Evolutionary conservation across 2,113 vertebrate genomes (phyloP).

Genomic region (Echinops telfairi): DNA sequence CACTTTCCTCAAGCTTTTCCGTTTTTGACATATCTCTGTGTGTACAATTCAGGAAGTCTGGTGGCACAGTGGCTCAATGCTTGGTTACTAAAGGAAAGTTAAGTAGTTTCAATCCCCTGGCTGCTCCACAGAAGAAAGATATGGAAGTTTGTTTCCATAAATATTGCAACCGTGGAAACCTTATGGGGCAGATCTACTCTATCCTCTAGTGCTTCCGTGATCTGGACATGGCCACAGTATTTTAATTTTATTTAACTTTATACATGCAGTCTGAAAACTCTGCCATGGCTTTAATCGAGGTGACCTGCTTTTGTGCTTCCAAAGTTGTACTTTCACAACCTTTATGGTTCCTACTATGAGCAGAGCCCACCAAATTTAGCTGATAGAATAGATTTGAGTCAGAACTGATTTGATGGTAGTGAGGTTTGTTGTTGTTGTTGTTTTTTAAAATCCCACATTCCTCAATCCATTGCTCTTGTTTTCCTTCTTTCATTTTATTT

Average conservation of each 20-base stretch:
- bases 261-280: neutral
- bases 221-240: neutral
- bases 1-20: conserved; percentile 37
- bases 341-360: neutral
- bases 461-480: neutral
- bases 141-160: neutral
- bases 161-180: neutral
- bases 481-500: neutral
- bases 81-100: neutral
- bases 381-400: no score
- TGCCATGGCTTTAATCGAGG: conserved; percentile 1
- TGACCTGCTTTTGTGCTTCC: neutral
- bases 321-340: neutral
- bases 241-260: neutral
- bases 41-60: neutral
- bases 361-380: neutral
- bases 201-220: neutral
- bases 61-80: neutral
- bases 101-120: neutral
- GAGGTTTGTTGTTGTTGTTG: no score
- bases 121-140: neutral
- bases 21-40: neutral
- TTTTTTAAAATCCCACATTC: neutral
- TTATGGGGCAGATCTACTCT: neutral
- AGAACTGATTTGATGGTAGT: no score